Conservation (phyloP, 2,797 vertebrate species). For the Taenioides sp. region DNA sequence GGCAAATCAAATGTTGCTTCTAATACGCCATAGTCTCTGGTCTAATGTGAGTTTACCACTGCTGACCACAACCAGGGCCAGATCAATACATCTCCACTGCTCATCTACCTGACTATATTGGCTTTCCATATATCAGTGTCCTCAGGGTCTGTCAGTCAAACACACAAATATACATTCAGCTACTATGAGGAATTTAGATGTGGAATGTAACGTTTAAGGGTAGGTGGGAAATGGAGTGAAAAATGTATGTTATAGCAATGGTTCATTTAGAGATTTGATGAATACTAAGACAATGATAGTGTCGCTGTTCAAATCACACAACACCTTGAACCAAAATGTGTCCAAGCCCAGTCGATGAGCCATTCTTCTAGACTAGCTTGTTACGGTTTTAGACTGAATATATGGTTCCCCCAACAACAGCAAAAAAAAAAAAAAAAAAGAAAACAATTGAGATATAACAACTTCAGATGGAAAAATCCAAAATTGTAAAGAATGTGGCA, state of each 20-base stretch:
- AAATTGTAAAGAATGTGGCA: no score
- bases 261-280: background rate
- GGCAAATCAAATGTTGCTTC: background rate
- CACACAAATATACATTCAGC: background rate
- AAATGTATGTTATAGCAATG: background rate
- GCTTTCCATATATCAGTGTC: slow-evolving; percentile 4
- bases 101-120: slow-evolving; percentile 5
- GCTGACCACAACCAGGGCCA: background rate
- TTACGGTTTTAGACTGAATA: no score
- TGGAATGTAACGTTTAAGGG: no score
- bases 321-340: no score
- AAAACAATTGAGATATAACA: no score
- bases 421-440: no score
- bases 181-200: background rate
- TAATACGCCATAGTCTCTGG: background rate
- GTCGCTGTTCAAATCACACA: no score
- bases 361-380: no score
- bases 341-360: no score
- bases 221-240: background rate
- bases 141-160: background rate
- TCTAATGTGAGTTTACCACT: background rate
- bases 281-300: background rate
- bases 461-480: no score
- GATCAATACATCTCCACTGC: slow-evolving; percentile 4
- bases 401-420: no score